These are phyloP conservation scores for Drosophila fulvimacula DNA, from an alignment of 2,888 invertebrate genomes.

Conservation along the genomic window DNA sequence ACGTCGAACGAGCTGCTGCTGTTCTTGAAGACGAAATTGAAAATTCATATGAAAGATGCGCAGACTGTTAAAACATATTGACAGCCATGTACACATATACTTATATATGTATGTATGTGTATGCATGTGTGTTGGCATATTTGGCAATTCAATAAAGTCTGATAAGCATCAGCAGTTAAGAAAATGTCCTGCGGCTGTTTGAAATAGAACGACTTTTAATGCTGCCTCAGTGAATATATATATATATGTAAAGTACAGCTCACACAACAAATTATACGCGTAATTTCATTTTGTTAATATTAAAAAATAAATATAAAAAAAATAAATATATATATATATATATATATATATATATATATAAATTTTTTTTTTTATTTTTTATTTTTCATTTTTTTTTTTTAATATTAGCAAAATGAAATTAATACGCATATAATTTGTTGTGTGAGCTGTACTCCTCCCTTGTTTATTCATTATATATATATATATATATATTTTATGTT, in stretches of 20 bases:
- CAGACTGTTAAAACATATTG: conserved; percentile 29
- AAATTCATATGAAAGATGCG: conserved; percentile 67
- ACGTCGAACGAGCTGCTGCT: conserved; percentile 40
- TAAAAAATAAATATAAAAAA: background rate
- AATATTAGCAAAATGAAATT: conserved; percentile 22
- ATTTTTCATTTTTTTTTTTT: background rate
- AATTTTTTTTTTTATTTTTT: background rate
- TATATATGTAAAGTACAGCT: conserved; percentile 10
- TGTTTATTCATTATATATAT: conserved; percentile 5
- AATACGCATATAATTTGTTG: conserved; percentile 42
- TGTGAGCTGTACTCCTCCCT: background rate
- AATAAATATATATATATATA: no score
- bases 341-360: background rate
- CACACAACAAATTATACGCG: conserved; percentile 26
- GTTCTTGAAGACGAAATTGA: conserved; percentile 69
- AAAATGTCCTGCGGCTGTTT: conserved; percentile 61
- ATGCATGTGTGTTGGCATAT: conserved; percentile 30
- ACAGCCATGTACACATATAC: conserved; percentile 11
- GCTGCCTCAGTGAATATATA: conserved; percentile 11
- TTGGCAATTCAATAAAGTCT: conserved; percentile 73
- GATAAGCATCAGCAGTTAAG: conserved; percentile 53
- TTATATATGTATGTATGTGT: background rate
- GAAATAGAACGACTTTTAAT: conserved; percentile 35
- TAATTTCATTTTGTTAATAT: conserved; percentile 24
- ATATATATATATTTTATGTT: conserved; percentile 8